Percentiles rank a stretch among this genome's conserved stretches.
Evolutionary conservation across 2,888 invertebrate species (phyloP).

Genomic region (Drosophila macrospina): DNA sequence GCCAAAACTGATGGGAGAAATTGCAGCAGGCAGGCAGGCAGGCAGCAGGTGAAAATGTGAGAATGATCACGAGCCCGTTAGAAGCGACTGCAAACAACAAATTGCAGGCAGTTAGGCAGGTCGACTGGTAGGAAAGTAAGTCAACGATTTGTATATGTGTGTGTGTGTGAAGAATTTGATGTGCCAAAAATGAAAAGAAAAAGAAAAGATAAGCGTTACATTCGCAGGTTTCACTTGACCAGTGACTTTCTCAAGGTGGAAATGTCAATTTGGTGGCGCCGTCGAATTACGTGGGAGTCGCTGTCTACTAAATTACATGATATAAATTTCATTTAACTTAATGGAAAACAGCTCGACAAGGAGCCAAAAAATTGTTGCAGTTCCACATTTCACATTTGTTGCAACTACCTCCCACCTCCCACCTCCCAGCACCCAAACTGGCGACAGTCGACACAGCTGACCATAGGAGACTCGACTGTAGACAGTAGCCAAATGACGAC

Average conservation of each 20-base stretch:
- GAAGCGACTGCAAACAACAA: conserved; percentile 24
- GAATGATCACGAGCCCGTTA: conserved; percentile 51
- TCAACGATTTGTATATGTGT: conserved; percentile 52
- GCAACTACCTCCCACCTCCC: background rate
- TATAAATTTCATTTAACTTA: conserved; percentile 70
- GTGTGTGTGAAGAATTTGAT: too few relatives aligned
- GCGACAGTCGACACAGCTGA: conserved; percentile 38
- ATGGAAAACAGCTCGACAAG: conserved; percentile 50
- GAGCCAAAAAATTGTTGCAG: conserved; percentile 17
- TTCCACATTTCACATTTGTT: conserved; percentile 48
- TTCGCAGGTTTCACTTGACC: conserved; percentile 47
- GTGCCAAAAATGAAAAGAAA: conserved; percentile 18
- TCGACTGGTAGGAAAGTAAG: conserved; percentile 41
- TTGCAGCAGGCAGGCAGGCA: conserved; percentile 45
- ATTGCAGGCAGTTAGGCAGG: conserved; percentile 26
- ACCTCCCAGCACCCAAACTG: too few relatives aligned
- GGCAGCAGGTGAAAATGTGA: conserved; percentile 63
- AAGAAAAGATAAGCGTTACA: conserved; percentile 1
- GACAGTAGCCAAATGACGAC: conserved; percentile 31
- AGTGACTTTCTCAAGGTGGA: conserved; percentile 38
- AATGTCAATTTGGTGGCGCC: conserved; percentile 45
- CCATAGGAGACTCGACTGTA: conserved; percentile 27
- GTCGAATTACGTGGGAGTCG: conserved; percentile 48
- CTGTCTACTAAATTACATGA: conserved; percentile 66
- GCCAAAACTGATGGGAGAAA: conserved; percentile 72